A percentile compares a stretch with the other conserved stretches of the same genome.
phyloP scores from a whole-genome alignment of 2,113 vertebrate species.

The Trochalopteron elliotii region DNA sequence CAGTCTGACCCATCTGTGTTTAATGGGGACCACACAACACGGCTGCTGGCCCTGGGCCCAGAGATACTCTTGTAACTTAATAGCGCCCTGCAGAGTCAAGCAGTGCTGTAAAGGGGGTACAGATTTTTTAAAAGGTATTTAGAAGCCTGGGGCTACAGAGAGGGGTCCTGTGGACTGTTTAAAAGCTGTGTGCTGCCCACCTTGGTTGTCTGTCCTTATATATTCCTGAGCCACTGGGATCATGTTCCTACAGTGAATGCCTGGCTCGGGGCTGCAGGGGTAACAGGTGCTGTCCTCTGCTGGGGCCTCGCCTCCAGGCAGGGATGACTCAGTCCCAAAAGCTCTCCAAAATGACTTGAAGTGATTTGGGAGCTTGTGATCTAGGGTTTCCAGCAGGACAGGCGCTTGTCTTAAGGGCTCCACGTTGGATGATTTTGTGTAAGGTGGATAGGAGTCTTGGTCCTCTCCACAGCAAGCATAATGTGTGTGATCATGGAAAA shows the following conservation, averaged over 20 bases:
- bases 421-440: neutral
- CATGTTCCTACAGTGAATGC: neutral
- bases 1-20: neutral
- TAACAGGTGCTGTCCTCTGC: slow-evolving; percentile 26
- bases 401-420: neutral
- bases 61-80: slow-evolving; percentile 40
- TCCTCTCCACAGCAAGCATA: fast-evolving
- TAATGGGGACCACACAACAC: slow-evolving; percentile 35
- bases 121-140: neutral
- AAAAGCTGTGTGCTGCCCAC: neutral
- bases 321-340: neutral
- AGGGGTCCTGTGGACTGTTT: neutral
- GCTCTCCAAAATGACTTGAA: neutral
- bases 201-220: neutral
- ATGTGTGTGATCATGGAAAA: neutral
- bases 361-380: neutral
- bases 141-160: neutral
- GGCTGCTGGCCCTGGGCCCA: neutral
- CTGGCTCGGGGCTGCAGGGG: neutral
- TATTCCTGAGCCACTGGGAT: neutral
- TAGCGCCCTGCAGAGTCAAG: neutral
- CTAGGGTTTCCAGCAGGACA: neutral
- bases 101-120: neutral
- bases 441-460: fast-evolving
- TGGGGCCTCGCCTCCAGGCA: neutral